A percentile compares a stretch with the other conserved stretches of the same genome.
Conservation (phyloP, 2,888 invertebrate species). For the Tenthredo livida region DNA sequence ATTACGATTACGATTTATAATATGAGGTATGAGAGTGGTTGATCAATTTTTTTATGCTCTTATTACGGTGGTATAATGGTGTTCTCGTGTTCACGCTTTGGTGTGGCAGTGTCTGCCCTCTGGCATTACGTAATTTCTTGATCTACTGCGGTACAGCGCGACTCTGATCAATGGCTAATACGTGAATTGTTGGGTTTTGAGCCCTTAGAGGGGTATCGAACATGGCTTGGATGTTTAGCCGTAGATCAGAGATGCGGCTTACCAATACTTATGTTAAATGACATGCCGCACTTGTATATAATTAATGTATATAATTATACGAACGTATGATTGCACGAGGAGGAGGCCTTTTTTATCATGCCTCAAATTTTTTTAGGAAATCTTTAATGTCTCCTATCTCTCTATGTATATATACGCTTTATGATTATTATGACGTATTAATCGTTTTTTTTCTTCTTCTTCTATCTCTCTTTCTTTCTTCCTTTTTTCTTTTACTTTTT, state of each 20-base stretch:
- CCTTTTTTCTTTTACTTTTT: background rate
- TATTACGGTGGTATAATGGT: constrained; percentile 55
- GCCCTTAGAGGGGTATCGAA: constrained; percentile 32
- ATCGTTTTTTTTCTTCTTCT: background rate
- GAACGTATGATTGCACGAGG: constrained; percentile 25
- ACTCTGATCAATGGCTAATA: constrained; percentile 23
- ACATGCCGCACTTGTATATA: constrained; percentile 41
- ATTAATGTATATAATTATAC: constrained; percentile 4
- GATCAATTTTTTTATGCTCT: constrained; percentile 36
- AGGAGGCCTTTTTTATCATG: background rate
- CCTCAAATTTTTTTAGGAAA: background rate
- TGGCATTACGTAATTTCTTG: constrained; percentile 69
- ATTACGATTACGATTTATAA: constrained; percentile 26
- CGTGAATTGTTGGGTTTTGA: background rate
- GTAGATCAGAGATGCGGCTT: background rate
- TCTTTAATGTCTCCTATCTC: background rate
- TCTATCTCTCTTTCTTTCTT: background rate
- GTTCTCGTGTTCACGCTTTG: constrained; percentile 69
- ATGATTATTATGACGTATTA: constrained; percentile 22
- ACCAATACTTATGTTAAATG: constrained; percentile 14
- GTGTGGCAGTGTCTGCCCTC: constrained; percentile 76
- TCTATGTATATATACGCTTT: constrained; percentile 5
- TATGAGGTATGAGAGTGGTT: constrained; percentile 36
- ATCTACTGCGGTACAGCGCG: background rate
- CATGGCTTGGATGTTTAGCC: constrained; percentile 23